These are phyloP conservation scores for Papilio aristodemus DNA, from an alignment of 1,140 invertebrate species.

Conservation along the genomic window DNA sequence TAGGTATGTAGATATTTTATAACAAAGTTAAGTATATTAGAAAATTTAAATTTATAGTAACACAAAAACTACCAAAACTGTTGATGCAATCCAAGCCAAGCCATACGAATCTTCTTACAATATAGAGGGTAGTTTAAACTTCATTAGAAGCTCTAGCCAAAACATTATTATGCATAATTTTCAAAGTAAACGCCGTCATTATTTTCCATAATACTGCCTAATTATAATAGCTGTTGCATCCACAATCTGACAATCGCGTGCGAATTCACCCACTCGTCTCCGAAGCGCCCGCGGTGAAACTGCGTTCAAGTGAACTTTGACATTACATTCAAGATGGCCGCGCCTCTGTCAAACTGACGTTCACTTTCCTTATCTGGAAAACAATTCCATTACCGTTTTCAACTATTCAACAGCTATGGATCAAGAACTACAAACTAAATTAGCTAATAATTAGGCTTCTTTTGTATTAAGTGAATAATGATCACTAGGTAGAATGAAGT, in stretches of 20 bases:
- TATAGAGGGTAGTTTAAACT: slow-evolving; percentile 16
- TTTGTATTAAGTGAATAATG: background rate
- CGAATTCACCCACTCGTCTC: slow-evolving; percentile 62
- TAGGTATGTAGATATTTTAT: background rate
- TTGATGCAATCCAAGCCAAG: no score
- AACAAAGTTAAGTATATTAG: background rate
- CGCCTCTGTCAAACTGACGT: slow-evolving; percentile 59
- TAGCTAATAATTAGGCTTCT: no score
- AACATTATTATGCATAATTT: slow-evolving; percentile 15
- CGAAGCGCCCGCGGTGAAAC: slow-evolving; percentile 51
- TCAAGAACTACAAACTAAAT: background rate
- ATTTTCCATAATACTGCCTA: slow-evolving; percentile 51
- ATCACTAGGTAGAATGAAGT: background rate
- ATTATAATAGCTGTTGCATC: slow-evolving; percentile 46
- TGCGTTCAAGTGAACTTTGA: slow-evolving; percentile 62
- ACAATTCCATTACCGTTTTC: slow-evolving; percentile 44
- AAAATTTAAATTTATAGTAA: no score
- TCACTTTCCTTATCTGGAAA: slow-evolving; percentile 57
- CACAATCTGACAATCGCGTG: slow-evolving; percentile 55
- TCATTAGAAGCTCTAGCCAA: background rate
- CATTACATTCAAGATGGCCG: slow-evolving; percentile 67
- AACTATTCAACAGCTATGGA: slow-evolving; percentile 30
- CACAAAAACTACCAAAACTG: no score
- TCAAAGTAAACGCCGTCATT: slow-evolving; percentile 30
- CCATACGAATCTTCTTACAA: background rate